These are phyloP conservation scores for Gorilla gorilla DNA, from an alignment of 2,113 vertebrate genomes.

Conservation along the genomic window DNA sequence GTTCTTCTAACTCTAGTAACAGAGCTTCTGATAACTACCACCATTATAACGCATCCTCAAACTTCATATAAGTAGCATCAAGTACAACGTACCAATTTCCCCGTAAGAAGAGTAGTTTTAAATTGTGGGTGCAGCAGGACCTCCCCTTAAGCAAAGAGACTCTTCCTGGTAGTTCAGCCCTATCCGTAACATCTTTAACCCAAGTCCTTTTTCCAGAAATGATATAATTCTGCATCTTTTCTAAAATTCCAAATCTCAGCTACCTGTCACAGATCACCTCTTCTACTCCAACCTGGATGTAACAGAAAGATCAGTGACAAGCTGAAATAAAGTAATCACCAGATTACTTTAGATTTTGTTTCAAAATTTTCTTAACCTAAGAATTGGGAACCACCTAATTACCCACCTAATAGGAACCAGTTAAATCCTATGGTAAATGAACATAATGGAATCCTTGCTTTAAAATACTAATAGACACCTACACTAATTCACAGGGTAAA, in stretches of 20 bases:
- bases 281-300: neutral
- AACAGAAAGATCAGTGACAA: constrained; percentile 6
- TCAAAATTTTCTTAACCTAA: constrained; percentile 49
- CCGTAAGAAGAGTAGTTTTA: neutral
- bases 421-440: neutral
- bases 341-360: constrained; percentile 21
- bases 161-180: neutral
- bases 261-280: neutral
- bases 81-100: neutral
- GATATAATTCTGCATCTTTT: neutral
- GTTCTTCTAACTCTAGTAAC: neutral
- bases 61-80: neutral
- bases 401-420: neutral
- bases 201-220: neutral
- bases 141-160: neutral
- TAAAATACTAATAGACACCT: neutral
- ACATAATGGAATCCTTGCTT: neutral
- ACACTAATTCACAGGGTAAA: neutral
- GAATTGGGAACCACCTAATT: neutral
- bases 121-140: neutral
- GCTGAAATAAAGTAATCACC: neutral
- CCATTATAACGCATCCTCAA: neutral
- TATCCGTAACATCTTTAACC: neutral
- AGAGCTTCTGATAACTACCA: neutral
- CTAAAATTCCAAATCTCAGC: neutral